Base-by-base conservation (phyloP, 2,113 vertebrate genomes). In the Sebastes fasciatus region DNA sequence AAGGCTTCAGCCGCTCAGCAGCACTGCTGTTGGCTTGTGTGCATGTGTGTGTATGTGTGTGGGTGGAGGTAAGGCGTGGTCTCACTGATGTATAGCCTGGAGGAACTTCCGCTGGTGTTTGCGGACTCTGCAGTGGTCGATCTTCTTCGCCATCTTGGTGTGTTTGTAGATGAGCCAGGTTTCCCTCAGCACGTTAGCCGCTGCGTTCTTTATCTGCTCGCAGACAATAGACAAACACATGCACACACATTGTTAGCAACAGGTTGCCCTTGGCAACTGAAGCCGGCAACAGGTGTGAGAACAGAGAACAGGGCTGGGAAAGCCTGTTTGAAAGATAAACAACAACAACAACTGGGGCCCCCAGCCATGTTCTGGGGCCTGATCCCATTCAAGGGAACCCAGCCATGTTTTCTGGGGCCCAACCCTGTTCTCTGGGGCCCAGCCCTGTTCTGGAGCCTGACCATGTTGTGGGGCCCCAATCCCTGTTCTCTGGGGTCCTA, bases 121-220 rank as follows among this genome's bases (percentile, higher is more conserved):
- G 92, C 98, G 95, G 86, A 99, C 98, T 85, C 97, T 97, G 80
- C 97, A 97, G 0, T 99, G 98, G 95, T 99, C 98, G 0, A 99
- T 98, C 95, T 98, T 99, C 95, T 98, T 99, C 77, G 96, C 94
- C 92, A 99, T 94, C 90, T 99, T 99, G 61, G 98, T 99, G 96
- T 99, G 97, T 92, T 99, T 99, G 84, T 99, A 99, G 95, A 99
- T 99, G 8, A 99, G 96, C 98, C 98, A 99, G 0, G 98, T 99
- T 88, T 99, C 98, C 83, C 98, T 94, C 9, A 99, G 95, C 86
- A 99, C 98, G 0, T 99, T 99, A 74, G 98, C 98, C 0, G 98
- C 98, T 0, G 98, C 97, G 0, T 99, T 99, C 94, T 99, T 99
- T 95, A 99, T 99, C 98, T 99, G 94, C 23, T 51, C 87, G 46